Evolutionary conservation across 2,113 vertebrate species (phyloP).

Genomic region (Serilophus lunatus): DNA sequence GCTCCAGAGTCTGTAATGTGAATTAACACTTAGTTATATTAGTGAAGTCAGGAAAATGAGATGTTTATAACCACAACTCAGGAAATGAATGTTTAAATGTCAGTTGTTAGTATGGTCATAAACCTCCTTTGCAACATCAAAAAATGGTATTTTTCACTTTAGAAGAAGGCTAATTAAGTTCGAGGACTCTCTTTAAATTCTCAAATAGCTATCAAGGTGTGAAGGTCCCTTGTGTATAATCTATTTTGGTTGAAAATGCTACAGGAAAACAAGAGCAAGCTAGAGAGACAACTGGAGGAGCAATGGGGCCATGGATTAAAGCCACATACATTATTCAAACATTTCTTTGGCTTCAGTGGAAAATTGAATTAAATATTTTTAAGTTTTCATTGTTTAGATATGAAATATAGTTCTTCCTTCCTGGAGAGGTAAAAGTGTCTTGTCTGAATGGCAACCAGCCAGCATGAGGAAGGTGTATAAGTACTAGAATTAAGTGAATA

Average conservation of each 20-base stretch:
- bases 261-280: background rate
- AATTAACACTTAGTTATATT: background rate
- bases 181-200: slow-evolving; percentile 5
- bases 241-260: background rate
- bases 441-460: background rate
- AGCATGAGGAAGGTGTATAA: background rate
- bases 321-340: slow-evolving; percentile 17
- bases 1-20: background rate
- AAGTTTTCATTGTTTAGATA: background rate
- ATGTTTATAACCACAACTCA: background rate
- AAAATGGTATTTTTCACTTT: background rate
- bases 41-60: background rate
- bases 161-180: slow-evolving; percentile 21
- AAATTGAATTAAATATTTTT: background rate
- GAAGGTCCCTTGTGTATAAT: background rate
- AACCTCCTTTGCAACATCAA: background rate
- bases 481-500: background rate
- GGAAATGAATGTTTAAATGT: background rate
- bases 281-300: background rate
- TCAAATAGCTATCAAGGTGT: background rate
- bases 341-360: background rate
- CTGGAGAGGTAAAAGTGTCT: background rate
- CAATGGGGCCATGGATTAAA: background rate
- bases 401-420: background rate
- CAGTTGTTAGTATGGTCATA: background rate